A percentile compares a stretch with the other conserved stretches of the same genome.
Conservation (phyloP, 1,140 invertebrate species). For the Glossosoma conforme region DNA sequence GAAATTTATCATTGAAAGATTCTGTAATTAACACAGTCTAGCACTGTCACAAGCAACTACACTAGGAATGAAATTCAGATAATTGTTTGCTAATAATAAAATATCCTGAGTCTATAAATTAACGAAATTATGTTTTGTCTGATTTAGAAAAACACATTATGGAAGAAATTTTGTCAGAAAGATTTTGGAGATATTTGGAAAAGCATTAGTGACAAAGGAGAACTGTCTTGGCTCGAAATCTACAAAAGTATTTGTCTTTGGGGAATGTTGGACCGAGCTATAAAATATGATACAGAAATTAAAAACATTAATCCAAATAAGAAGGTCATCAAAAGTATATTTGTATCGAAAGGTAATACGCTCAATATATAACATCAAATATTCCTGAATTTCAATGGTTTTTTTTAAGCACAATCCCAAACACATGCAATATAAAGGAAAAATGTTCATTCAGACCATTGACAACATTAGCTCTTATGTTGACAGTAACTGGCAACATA, state of each 20-base stretch:
- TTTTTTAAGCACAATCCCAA: neutral
- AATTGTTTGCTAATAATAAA: neutral
- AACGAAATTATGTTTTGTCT: neutral
- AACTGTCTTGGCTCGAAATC: conserved; percentile 10
- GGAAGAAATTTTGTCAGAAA: conserved; percentile 11
- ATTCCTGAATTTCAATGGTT: neutral
- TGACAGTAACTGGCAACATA: neutral
- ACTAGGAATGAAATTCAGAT: neutral
- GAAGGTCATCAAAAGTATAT: conserved; percentile 11
- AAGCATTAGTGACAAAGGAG: conserved; percentile 12
- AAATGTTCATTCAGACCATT: neutral
- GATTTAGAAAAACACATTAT: conserved; percentile 17
- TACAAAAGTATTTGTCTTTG: conserved; percentile 23
- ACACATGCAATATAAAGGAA: neutral
- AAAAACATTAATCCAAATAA: neutral
- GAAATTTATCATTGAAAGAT: too few relatives aligned
- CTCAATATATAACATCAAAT: neutral
- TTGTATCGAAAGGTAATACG: conserved; percentile 14
- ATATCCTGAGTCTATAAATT: neutral
- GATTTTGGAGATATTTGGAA: conserved; percentile 16
- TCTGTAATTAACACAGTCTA: too few relatives aligned
- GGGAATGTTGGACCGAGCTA: conserved; percentile 12
- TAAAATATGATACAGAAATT: neutral
- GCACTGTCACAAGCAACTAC: too few relatives aligned
- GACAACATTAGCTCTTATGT: neutral